phyloP scores from a whole-genome alignment of 2,113 vertebrate genomes.

The Epinephelus cyanopodus region DNA sequence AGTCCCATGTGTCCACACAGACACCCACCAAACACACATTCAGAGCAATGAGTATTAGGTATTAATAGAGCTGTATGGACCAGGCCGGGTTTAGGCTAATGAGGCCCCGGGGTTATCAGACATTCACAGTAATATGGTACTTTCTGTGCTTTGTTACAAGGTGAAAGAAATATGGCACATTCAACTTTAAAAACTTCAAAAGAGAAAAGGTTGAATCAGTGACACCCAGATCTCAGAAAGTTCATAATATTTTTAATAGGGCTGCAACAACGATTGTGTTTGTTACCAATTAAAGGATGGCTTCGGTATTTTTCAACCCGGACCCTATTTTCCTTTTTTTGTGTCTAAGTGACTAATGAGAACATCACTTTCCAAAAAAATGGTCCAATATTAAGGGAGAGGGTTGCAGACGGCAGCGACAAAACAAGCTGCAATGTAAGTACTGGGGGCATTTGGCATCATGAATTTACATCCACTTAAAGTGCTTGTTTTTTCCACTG shows the following conservation, averaged over 20 bases:
- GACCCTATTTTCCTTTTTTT: too few relatives aligned
- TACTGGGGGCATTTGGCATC: too few relatives aligned
- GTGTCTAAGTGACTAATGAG: too few relatives aligned
- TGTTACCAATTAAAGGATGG: too few relatives aligned
- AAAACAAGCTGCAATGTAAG: too few relatives aligned
- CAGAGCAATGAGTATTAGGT: conserved; percentile 57
- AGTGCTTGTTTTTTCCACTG: too few relatives aligned
- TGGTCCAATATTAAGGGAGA: too few relatives aligned
- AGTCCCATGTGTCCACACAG: conserved; percentile 42
- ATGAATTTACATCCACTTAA: too few relatives aligned
- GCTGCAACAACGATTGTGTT: too few relatives aligned
- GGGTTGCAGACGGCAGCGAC: too few relatives aligned
- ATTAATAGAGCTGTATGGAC: conserved; percentile 68
- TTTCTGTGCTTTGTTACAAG: conserved; percentile 26
- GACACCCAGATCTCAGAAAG: neutral
- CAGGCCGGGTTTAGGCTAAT: conserved; percentile 57
- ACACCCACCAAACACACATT: conserved; percentile 31
- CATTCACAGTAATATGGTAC: conserved; percentile 65
- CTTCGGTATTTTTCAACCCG: too few relatives aligned
- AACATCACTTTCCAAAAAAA: too few relatives aligned
- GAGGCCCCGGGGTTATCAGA: conserved; percentile 74
- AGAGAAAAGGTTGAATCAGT: neutral
- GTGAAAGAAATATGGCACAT: conserved; percentile 28
- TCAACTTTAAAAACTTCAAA: conserved; percentile 40
- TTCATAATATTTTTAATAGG: neutral